Evolutionary conservation across 2,888 invertebrate species (phyloP), one percentile per base, ranked within the genome.

Genomic region (Yponomeuta plumbellus): DNA sequence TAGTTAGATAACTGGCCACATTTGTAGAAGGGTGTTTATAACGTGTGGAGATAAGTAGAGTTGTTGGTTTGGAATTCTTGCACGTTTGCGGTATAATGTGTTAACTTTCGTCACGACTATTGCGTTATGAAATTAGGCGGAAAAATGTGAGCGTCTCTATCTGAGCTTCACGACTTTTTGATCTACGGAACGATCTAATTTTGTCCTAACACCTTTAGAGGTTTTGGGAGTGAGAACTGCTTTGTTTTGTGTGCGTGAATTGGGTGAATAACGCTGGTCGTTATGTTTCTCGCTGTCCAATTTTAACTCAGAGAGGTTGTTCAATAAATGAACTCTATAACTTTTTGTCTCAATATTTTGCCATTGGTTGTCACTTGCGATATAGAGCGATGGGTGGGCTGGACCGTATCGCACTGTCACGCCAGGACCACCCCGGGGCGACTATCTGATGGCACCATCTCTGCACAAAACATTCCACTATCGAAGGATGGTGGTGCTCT

Each of bases 391-490:
- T 68, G 67, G 67, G 65, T 71, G 72, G 72, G 73, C 73, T 44
- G 59, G 34, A 62, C 61, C 57, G 26, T 26, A 65, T 26, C 56
- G 66, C 66, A 11, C 22, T 73, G 74, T 76, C 76, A 75, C 71
- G 73, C 68, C 67, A 63, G 71, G 88, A 89, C 89, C 89, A 89
- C 89, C 88, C 86, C 75, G 81, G 68, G 68, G 71, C 67, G 26
- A 13, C 73, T 84, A 86, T 87, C 86, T 81, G 69, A 72, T 72
- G 77, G 70, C 74, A 81, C 77, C 80, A 87, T 87, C 86, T 80
- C 67, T 70, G 70, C 70, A 85, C 75, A 87, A 88, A 87, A 88
- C 76, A 83, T 83, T 78, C 82, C 84, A 83, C 78, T 82, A 76
- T 85, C 85, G 85, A 79, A 85, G 85, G 78, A 83, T 81, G 84